Percentiles rank a stretch among this genome's conserved stretches.
Evolutionary conservation across 2,797 vertebrate species (phyloP).

Genomic region (Parauchenoglanis ngamensis): DNA sequence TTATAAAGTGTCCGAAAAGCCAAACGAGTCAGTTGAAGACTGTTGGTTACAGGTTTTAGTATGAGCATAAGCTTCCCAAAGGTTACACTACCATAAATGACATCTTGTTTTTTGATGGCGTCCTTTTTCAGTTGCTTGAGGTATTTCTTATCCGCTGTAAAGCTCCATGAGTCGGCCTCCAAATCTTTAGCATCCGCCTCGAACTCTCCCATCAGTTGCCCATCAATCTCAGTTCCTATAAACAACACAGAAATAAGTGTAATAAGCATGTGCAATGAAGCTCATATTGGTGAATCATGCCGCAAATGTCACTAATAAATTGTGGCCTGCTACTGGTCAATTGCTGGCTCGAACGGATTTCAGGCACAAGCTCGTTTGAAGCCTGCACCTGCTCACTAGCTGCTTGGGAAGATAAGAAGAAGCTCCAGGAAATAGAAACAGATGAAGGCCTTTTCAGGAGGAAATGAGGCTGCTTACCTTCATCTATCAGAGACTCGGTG

Average conservation of each 20-base stretch:
- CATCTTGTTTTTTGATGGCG: constrained; percentile 90
- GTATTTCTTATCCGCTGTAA: constrained; percentile 85
- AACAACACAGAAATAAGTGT: constrained; percentile 4
- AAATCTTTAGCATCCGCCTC: constrained; percentile 88
- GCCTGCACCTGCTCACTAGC: constrained; percentile 43
- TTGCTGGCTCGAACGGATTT: constrained; percentile 7
- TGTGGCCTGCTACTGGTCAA: neutral
- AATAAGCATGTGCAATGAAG: constrained; percentile 13
- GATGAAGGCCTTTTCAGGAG: neutral
- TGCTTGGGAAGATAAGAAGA: constrained; percentile 32
- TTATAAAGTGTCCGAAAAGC: neutral
- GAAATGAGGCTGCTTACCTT: constrained; percentile 78
- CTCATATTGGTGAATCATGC: neutral
- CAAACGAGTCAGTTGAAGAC: neutral
- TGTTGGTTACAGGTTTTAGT: neutral
- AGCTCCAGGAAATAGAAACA: constrained; percentile 35
- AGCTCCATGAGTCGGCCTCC: constrained; percentile 95
- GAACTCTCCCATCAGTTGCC: constrained; percentile 94
- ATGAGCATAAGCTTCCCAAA: neutral
- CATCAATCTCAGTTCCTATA: constrained; percentile 92
- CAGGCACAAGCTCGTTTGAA: constrained; percentile 18
- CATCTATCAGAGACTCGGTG: constrained; percentile 92
- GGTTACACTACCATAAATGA: constrained; percentile 85
- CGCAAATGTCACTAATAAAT: constrained; percentile 25
- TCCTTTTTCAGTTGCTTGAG: constrained; percentile 88